phyloP scores from a whole-genome alignment of 2,888 invertebrate genomes.

The Calliopum simillimum region DNA sequence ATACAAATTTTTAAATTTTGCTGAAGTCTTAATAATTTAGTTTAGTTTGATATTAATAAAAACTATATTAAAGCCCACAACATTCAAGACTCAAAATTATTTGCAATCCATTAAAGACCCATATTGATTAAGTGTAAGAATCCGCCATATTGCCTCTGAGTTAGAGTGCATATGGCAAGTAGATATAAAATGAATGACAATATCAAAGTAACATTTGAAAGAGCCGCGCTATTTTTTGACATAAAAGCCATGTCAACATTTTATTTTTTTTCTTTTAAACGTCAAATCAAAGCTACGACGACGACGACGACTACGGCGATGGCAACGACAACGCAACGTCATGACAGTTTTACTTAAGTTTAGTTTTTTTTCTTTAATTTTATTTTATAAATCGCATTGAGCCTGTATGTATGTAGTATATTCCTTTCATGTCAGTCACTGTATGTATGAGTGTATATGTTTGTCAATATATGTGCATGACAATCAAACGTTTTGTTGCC shows the following conservation, averaged over 20 bases:
- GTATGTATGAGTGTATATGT: neutral
- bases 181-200: neutral
- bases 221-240: slow-evolving; percentile 11
- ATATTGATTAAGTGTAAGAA: too few relatives aligned
- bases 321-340: slow-evolving; percentile 1
- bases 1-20: too few relatives aligned
- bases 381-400: slow-evolving; percentile 20
- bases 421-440: neutral
- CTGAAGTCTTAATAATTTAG: too few relatives aligned
- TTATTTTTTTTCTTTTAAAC: slow-evolving; percentile 11
- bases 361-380: neutral
- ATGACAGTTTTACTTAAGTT: slow-evolving; percentile 27
- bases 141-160: neutral
- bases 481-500: slow-evolving; percentile 44
- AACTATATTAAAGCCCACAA: too few relatives aligned
- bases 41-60: too few relatives aligned
- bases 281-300: slow-evolving; percentile 27
- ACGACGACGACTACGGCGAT: neutral
- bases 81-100: too few relatives aligned
- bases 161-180: neutral
- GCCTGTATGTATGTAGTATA: slow-evolving; percentile 1
- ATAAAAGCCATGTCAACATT: slow-evolving; percentile 33
- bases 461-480: slow-evolving; percentile 49
- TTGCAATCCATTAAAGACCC: too few relatives aligned
- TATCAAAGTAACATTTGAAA: slow-evolving; percentile 6